Percentiles rank a stretch among this genome's conserved stretches.
Conservation (phyloP, 1,140 invertebrate species). For the Cyclina sinensis region DNA sequence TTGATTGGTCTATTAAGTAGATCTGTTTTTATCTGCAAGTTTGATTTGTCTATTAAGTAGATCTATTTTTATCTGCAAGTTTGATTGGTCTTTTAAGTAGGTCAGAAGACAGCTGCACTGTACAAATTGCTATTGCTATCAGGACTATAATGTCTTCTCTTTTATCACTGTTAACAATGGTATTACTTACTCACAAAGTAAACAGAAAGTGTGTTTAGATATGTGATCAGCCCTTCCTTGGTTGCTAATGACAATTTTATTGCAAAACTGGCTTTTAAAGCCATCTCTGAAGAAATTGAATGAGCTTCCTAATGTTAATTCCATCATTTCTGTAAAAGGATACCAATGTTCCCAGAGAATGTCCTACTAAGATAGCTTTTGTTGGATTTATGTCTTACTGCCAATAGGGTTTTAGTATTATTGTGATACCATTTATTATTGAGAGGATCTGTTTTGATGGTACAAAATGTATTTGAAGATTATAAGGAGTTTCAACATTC, state of each 20-base stretch:
- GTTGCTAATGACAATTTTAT: constrained; percentile 6
- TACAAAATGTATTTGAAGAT: too few species aligned
- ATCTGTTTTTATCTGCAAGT: too few species aligned
- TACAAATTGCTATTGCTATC: too few species aligned
- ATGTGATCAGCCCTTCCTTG: neutral
- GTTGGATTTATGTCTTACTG: neutral
- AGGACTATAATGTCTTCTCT: too few species aligned
- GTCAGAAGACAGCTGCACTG: too few species aligned
- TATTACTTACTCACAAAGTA: neutral
- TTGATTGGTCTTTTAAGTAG: too few species aligned
- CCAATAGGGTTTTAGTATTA: neutral
- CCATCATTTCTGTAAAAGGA: neutral
- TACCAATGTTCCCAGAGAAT: neutral
- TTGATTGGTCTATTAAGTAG: too few species aligned
- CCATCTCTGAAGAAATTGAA: neutral
- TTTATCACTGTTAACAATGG: neutral
- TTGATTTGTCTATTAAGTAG: too few species aligned
- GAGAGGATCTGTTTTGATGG: too few species aligned
- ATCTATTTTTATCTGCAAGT: too few species aligned
- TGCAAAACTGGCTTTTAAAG: neutral
- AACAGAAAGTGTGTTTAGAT: neutral
- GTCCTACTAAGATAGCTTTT: neutral
- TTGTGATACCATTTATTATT: too few species aligned
- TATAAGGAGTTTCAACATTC: too few species aligned
- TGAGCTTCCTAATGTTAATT: neutral